A percentile compares a stretch with the other conserved stretches of the same genome.
These are phyloP conservation scores for Bagarius yarrelli DNA, from an alignment of 2,113 vertebrate genomes.

Conservation along the genomic window DNA sequence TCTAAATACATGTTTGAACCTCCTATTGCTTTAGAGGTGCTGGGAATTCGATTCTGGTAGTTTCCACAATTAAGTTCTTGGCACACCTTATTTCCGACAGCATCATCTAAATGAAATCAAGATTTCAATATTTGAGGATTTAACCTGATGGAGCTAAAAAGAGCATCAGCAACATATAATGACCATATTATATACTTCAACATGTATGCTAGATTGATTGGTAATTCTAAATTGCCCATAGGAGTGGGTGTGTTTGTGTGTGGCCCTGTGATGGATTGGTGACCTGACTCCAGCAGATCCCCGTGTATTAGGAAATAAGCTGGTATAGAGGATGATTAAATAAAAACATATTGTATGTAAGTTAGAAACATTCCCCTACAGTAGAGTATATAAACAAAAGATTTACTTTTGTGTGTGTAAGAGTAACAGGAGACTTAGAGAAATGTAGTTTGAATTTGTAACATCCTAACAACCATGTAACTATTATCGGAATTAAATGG, in stretches of 20 bases:
- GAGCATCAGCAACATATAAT: not conserved
- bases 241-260: too few relatives aligned
- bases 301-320: too few relatives aligned
- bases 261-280: too few relatives aligned
- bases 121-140: not conserved
- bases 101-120: not conserved
- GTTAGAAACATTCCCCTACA: not conserved
- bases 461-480: too few relatives aligned
- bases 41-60: fast-evolving
- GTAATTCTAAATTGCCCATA: too few relatives aligned
- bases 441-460: too few relatives aligned
- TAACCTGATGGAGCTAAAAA: not conserved
- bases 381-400: not conserved
- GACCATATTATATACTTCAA: not conserved
- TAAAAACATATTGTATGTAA: not conserved
- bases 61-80: conserved; percentile 5
- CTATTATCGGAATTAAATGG: too few relatives aligned
- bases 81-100: conserved; percentile 33
- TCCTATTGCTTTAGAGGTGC: fast-evolving
- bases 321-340: too few relatives aligned
- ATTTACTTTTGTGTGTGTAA: too few relatives aligned
- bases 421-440: too few relatives aligned
- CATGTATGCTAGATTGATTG: too few relatives aligned
- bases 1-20: not conserved
- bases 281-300: too few relatives aligned